Evolutionary conservation across 2,113 vertebrate genomes (phyloP), one percentile per base, ranked within the genome.

Genomic region (Elanus axillaris): DNA sequence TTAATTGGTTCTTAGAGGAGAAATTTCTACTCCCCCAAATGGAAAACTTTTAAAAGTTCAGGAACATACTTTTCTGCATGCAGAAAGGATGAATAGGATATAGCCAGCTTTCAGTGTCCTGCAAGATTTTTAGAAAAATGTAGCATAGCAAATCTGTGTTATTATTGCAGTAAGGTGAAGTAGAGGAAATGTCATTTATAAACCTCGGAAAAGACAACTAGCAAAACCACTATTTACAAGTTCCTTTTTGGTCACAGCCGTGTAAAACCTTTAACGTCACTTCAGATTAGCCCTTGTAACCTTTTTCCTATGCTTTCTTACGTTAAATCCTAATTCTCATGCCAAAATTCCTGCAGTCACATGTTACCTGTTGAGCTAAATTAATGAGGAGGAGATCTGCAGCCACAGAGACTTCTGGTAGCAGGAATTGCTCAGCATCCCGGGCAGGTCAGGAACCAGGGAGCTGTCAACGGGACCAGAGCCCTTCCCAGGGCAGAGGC

Each of bases 1-100:
- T 96, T 97, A 95, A 97, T 97, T 96, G 68, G 79, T 86, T 96
- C 94, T 94, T 91, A 90, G 78, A 93, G 94, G 84, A 97, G 91
- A 93, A 92, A 76, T 85, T 97, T 95, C 71, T 86, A 73, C 81
- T 95, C 87, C 90, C 87, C n/a, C 78, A 69, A 90, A 97, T 55
- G 93, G 91, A 95, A 97, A 96, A 97, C 21, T 72, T 87, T 88
- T 52, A 47, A 90, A 96, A 80, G 89, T 91, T 90, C 81, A 91
- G 42, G 81, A 91, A 53, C 72, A 31, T 53, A 43, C 55, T 82
- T 60, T 62, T 82, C 77, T 88, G 74, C 68, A 43, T 80, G 69
- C 81, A 83, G 63, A 91, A 91, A 64, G 77, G 71, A 80, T 91
- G 91, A 94, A 94, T 73, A 91, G 91, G 74, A 55, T 47, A 38